Conservation (phyloP, 2,113 vertebrate genomes). For the Stomatorhinus ivindoensis region DNA sequence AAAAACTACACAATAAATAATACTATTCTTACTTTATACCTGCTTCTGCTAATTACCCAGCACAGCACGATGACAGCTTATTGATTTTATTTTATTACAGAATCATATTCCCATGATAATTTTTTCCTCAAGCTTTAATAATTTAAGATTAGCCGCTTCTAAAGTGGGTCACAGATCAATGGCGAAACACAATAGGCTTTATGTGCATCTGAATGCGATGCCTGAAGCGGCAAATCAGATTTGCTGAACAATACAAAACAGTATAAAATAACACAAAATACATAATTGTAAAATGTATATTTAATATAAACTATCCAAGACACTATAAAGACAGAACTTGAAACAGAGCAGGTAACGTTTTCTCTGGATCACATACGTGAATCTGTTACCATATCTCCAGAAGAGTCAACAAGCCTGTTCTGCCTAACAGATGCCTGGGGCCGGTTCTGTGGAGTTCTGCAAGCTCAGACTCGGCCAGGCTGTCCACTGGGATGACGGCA, state of each 20-base stretch:
- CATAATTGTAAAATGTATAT: not conserved
- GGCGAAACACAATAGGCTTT: not conserved
- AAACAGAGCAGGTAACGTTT: not conserved
- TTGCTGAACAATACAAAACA: not conserved
- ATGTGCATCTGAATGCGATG: not conserved
- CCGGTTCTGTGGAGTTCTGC: not conserved
- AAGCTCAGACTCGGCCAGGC: slow-evolving; percentile 9
- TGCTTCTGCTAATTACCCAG: not conserved
- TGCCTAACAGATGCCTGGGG: not conserved
- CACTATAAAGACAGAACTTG: not conserved
- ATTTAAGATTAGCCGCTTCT: slow-evolving; percentile 4
- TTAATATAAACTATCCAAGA: not conserved
- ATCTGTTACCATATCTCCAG: slow-evolving; percentile 9
- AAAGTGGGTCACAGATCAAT: slow-evolving; percentile 11
- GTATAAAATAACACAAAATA: not conserved
- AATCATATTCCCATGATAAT: not conserved
- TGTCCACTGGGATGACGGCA: not conserved
- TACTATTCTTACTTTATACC: not conserved
- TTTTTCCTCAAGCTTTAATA: not conserved
- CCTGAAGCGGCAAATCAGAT: not conserved
- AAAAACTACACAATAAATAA: not conserved
- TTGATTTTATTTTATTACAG: slow-evolving; percentile 1
- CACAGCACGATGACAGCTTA: not conserved
- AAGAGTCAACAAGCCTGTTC: not conserved
- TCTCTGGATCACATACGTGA: slow-evolving; percentile 24